phyloP scores from a whole-genome alignment of 2,113 vertebrate species.

The Eubucco bourcierii region DNA sequence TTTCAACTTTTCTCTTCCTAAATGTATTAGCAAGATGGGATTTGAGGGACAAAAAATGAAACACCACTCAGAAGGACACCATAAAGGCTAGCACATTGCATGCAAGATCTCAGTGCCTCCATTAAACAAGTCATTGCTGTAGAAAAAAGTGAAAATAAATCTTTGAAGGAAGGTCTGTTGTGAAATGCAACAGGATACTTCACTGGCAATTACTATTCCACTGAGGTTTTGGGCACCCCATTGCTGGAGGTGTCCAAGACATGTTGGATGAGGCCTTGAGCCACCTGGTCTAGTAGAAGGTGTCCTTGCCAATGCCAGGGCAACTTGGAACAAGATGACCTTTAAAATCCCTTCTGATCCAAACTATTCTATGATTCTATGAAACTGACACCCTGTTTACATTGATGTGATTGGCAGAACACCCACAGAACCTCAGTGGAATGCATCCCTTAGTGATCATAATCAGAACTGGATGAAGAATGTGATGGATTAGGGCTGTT shows the following conservation, averaged over 20 bases:
- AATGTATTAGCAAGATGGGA: not conserved
- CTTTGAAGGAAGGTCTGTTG: not conserved
- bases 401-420: not conserved
- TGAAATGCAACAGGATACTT: not conserved
- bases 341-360: not conserved
- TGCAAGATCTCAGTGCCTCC: not conserved
- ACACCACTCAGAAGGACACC: not conserved
- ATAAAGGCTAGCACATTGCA: not conserved
- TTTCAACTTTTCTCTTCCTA: not conserved
- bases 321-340: not conserved
- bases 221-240: no score
- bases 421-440: not conserved
- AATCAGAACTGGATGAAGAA: not conserved
- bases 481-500: not conserved
- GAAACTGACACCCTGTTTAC: not conserved
- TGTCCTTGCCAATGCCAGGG: not conserved
- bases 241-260: no score
- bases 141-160: not conserved
- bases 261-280: not conserved
- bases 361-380: no score
- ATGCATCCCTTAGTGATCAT: not conserved
- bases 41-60: not conserved
- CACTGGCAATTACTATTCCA: no score
- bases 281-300: no score
- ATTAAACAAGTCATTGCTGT: not conserved